These are phyloP conservation scores for Poliocrania exsul DNA, from an alignment of 2,797 vertebrate species.

Conservation along the genomic window DNA sequence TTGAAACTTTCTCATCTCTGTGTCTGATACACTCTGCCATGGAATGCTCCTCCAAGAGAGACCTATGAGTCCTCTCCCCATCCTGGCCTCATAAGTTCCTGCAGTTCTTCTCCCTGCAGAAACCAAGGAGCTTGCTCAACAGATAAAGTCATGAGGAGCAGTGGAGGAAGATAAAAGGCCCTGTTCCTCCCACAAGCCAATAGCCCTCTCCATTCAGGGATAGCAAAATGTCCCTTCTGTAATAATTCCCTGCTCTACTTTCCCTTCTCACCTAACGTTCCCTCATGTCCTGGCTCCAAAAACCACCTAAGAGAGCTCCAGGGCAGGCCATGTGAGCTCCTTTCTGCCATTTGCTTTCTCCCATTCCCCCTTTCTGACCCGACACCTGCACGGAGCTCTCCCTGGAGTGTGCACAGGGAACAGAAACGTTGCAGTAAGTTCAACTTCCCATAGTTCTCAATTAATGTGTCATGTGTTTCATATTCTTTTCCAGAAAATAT, in stretches of 20 bases:
- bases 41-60: background rate
- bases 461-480: background rate
- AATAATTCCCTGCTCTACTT: background rate
- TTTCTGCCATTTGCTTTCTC: background rate
- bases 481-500: background rate
- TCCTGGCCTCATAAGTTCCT: background rate
- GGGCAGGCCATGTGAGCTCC: background rate
- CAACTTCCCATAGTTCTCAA: background rate
- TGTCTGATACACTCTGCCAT: background rate
- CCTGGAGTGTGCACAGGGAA: background rate
- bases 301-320: background rate
- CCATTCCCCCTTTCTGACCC: rapidly evolving
- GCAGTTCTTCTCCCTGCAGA: background rate
- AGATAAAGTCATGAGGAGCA: background rate
- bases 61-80: background rate
- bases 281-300: background rate
- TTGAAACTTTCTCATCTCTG: background rate
- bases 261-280: background rate
- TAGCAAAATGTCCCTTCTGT: background rate
- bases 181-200: background rate
- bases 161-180: background rate
- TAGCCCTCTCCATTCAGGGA: background rate
- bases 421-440: background rate
- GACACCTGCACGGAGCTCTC: rapidly evolving
- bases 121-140: background rate